phyloP scores from a whole-genome alignment of 92 coral and sea anemone genomes.

The Zoanthus gigantus region DNA sequence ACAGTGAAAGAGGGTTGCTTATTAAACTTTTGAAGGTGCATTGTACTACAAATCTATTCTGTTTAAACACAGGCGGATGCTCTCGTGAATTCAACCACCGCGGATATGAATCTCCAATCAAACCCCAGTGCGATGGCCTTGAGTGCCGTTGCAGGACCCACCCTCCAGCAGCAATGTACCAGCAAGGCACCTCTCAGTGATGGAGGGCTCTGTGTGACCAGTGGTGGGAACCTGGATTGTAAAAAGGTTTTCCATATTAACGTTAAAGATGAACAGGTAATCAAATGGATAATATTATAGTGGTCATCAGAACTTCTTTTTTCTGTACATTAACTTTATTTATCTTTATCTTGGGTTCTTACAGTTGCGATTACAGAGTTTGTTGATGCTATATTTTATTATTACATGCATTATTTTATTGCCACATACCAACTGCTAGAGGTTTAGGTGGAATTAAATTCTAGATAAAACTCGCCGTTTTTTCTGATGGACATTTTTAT shows the following conservation, averaged over 20 bases:
- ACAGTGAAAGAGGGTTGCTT: no score
- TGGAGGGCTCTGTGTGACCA: slow-evolving; percentile 51
- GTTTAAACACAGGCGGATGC: slow-evolving; percentile 46
- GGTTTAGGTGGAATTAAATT: neutral
- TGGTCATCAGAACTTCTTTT: no score
- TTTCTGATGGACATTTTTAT: neutral
- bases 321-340: no score
- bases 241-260: slow-evolving; percentile 49
- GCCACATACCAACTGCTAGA: neutral
- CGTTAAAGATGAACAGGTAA: slow-evolving; percentile 34
- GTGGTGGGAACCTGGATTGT: slow-evolving; percentile 48
- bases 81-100: slow-evolving; percentile 53
- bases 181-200: slow-evolving; percentile 17
- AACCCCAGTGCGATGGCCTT: slow-evolving; percentile 56
- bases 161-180: slow-evolving; percentile 50
- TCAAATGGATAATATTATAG: no score
- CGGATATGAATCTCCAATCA: slow-evolving; percentile 35
- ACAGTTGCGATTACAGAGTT: neutral
- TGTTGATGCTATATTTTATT: neutral
- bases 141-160: slow-evolving; percentile 52
- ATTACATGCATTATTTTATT: neutral
- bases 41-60: no score
- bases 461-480: neutral
- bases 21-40: no score
- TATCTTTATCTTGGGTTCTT: neutral